A percentile compares a stretch with the other conserved stretches of the same genome.
phyloP scores from a whole-genome alignment of 2,888 invertebrate genomes.

The Rhodophaea formosa region DNA sequence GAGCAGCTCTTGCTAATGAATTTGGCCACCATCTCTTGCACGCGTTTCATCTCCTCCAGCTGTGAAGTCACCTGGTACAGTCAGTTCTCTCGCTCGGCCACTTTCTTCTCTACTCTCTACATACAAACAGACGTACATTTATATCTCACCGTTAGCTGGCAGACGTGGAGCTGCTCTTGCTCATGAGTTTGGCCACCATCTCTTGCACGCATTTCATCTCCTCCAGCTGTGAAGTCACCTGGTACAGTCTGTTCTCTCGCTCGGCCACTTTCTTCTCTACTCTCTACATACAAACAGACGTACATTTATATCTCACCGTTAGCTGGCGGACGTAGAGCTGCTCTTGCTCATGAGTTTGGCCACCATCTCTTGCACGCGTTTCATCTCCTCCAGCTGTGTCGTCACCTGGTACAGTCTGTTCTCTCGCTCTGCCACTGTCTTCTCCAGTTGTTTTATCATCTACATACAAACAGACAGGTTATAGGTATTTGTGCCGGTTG shows the following conservation, averaged over 20 bases:
- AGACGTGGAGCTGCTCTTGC: constrained; percentile 48
- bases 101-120: too few relatives aligned
- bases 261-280: constrained; percentile 75
- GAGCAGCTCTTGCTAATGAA: constrained; percentile 65
- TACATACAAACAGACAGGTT: constrained; percentile 26
- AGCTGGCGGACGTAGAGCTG: constrained; percentile 37
- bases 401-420: constrained; percentile 71
- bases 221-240: constrained; percentile 66
- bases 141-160: constrained; percentile 34
- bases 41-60: constrained; percentile 45
- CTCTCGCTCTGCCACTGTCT: constrained; percentile 72
- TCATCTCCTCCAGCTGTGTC: constrained; percentile 75
- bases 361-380: constrained; percentile 75
- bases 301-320: constrained; percentile 45
- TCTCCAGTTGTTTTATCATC: constrained; percentile 73
- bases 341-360: constrained; percentile 74
- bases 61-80: constrained; percentile 72
- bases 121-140: too few relatives aligned
- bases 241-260: constrained; percentile 71
- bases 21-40: constrained; percentile 75
- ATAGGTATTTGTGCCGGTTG: background rate
- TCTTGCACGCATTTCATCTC: constrained; percentile 53
- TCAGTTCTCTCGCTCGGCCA: too few relatives aligned
- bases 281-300: constrained; percentile 41
- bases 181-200: constrained; percentile 75